Evolutionary conservation across 2,113 vertebrate genomes (phyloP).

Genomic region (Pseudopodoces humilis): DNA sequence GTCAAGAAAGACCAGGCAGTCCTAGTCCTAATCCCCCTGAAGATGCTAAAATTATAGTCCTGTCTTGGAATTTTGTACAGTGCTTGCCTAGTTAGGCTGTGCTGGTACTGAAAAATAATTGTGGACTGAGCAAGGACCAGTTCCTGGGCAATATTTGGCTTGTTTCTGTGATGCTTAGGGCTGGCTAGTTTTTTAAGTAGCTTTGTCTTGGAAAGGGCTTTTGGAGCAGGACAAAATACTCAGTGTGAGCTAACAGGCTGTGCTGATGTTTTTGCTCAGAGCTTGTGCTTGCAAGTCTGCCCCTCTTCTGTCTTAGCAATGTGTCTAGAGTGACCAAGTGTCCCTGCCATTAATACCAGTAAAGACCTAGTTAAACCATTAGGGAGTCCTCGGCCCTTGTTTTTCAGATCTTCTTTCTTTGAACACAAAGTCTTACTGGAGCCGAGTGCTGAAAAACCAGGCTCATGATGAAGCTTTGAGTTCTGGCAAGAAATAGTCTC

Average conservation of each 20-base stretch:
- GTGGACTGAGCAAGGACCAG: background rate
- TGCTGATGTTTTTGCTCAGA: background rate
- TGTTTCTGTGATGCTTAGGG: background rate
- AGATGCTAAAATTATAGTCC: background rate
- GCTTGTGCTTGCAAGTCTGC: background rate
- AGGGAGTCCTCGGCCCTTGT: background rate
- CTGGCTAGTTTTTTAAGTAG: background rate
- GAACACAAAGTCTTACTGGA: background rate
- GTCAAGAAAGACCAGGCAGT: background rate
- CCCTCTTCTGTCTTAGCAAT: background rate
- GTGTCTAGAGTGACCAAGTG: background rate
- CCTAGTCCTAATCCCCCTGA: background rate
- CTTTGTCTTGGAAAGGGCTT: background rate
- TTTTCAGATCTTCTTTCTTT: background rate
- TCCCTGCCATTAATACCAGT: background rate
- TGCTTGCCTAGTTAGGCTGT: background rate
- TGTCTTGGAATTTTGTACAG: background rate
- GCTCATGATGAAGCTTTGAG: background rate
- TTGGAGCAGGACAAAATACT: background rate
- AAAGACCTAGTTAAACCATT: background rate
- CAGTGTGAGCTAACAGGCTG: background rate
- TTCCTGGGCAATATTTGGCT: constrained; percentile 25
- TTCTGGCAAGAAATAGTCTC: background rate
- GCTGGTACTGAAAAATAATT: background rate
- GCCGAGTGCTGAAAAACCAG: background rate